These are phyloP conservation scores for Matsumyia berberina DNA, from an alignment of 2,888 invertebrate species.

Conservation along the genomic window DNA sequence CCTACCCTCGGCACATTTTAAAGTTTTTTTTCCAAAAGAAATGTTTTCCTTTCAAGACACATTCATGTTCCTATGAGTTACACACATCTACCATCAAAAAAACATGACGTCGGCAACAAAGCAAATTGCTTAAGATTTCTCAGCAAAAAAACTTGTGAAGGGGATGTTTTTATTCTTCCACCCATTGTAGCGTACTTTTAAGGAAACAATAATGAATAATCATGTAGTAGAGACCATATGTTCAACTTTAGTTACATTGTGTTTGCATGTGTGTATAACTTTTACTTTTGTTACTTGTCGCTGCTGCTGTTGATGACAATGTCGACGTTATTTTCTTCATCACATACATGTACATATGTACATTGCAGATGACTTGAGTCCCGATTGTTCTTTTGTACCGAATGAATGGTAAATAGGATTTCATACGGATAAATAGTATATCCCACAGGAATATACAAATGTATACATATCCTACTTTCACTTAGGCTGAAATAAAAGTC, in stretches of 20 bases:
- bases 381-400: constrained; percentile 27
- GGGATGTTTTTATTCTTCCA: constrained; percentile 9
- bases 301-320: constrained; percentile 3
- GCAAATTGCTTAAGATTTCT: background rate
- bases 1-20: too few relatives aligned
- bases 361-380: constrained; percentile 26
- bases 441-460: background rate
- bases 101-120: too few relatives aligned
- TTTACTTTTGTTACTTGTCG: constrained; percentile 28
- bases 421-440: constrained; percentile 33
- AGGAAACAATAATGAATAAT: constrained; percentile 40
- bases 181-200: constrained; percentile 3
- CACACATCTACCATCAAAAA: too few relatives aligned
- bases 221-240: constrained; percentile 24
- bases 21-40: too few relatives aligned
- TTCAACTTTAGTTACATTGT: constrained; percentile 36
- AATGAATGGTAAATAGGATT: constrained; percentile 40
- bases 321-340: background rate
- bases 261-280: constrained; percentile 15
- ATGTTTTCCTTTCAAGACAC: too few relatives aligned
- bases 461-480: background rate
- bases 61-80: too few relatives aligned
- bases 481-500: background rate
- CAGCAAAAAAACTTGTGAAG: background rate
- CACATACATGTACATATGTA: background rate